phyloP scores from a whole-genome alignment of 2,113 vertebrate species.

The Ptilorrhoa leucosticta region DNA sequence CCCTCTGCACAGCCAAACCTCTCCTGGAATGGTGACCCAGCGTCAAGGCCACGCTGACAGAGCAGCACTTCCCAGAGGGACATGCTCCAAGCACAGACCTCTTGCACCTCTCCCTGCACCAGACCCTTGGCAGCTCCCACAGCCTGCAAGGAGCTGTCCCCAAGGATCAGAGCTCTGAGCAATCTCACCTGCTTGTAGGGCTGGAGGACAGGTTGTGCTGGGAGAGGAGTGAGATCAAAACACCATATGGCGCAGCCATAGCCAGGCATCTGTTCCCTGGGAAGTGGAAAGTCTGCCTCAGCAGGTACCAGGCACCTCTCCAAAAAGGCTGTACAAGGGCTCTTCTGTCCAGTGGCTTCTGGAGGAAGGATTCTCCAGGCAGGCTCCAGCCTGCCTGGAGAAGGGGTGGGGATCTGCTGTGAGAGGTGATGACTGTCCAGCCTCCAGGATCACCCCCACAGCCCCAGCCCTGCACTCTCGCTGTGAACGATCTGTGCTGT shows the following conservation, averaged over 20 bases:
- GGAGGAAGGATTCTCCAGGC: not conserved
- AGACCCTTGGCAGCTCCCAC: not conserved
- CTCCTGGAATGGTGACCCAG: not conserved
- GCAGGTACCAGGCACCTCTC: not conserved
- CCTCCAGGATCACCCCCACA: not conserved
- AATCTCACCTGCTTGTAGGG: not conserved
- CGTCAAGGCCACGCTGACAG: not conserved
- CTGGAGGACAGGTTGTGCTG: not conserved
- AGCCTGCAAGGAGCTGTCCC: not conserved
- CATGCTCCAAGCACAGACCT: rapidly evolving
- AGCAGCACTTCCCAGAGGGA: not conserved
- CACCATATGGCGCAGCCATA: not conserved
- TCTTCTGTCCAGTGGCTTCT: not conserved
- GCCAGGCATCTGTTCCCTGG: not conserved
- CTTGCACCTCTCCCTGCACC: rapidly evolving
- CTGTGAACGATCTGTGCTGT: rapidly evolving
- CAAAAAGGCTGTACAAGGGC: not conserved
- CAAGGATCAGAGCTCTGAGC: not conserved
- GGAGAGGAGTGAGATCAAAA: rapidly evolving
- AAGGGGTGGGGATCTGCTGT: not conserved
- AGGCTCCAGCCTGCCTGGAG: not conserved
- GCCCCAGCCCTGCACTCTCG: not conserved
- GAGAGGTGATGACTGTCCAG: not conserved
- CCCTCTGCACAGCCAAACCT: not conserved
- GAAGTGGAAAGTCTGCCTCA: not conserved